These are phyloP conservation scores for Mustelus asterias DNA, from an alignment of 2,113 vertebrate species.

Conservation along the genomic window DNA sequence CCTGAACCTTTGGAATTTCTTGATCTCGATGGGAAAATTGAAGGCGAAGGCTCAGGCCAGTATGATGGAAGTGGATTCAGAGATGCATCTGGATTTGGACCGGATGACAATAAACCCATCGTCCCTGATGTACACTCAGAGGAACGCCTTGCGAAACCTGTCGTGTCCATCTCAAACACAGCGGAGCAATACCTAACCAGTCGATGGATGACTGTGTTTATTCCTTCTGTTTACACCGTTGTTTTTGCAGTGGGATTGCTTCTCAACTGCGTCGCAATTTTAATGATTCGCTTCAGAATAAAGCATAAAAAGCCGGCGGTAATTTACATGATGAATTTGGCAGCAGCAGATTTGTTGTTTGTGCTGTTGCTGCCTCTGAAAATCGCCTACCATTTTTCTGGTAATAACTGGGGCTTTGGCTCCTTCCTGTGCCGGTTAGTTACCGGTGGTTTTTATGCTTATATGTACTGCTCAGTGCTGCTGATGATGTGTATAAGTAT, in stretches of 20 bases:
- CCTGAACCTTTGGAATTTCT: neutral
- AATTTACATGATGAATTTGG: conserved; percentile 90
- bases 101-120: neutral
- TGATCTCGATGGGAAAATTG: neutral
- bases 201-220: conserved; percentile 63
- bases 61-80: conserved; percentile 6
- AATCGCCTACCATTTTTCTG: conserved; percentile 78
- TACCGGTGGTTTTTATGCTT: conserved; percentile 83
- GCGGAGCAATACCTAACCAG: conserved; percentile 66
- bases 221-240: conserved; percentile 74
- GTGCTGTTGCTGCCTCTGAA: conserved; percentile 78
- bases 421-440: conserved; percentile 68
- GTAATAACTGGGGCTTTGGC: conserved; percentile 81
- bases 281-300: conserved; percentile 69
- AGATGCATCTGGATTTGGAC: neutral
- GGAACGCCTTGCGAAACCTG: neutral
- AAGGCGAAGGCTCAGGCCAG: neutral
- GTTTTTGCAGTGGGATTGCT: conserved; percentile 75
- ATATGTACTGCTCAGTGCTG: conserved; percentile 93
- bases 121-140: too few relatives aligned
- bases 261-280: conserved; percentile 69
- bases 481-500: conserved; percentile 80
- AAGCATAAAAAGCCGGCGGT: conserved; percentile 74
- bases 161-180: conserved; percentile 47
- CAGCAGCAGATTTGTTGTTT: conserved; percentile 77